Evolutionary conservation across 2,797 vertebrate genomes (phyloP), one percentile per base, ranked within the genome.

Genomic region (Ctenosaura bakeri): DNA sequence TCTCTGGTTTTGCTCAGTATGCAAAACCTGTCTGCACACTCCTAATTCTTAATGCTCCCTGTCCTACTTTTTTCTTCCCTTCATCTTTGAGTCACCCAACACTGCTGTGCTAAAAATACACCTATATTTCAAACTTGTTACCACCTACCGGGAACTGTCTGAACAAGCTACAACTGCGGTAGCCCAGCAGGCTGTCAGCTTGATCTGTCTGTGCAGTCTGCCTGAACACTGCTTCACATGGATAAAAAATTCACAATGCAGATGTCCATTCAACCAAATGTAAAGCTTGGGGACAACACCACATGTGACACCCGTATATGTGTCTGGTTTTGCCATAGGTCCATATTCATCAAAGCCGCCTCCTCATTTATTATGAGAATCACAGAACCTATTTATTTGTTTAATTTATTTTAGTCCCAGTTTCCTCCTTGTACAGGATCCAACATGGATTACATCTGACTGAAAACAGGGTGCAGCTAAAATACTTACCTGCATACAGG

Each of bases 91-190:
- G 90, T 95, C 91, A 88, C 76, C 86, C 91, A 92, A 59, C 91
- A 85, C 0, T 83, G 84, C 94, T 94, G 87, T 79, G 90, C 93
- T 93, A 87, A 95, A 96, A 96, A 96, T 95, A 95, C 86, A 24
- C 76, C 0, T 3, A 74, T 86, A 76, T 93, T 90, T 94, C 88
- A 77, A 86, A 85, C 84, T 5, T 80, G 86, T 89, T n/a, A 46
- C 76, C 83, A 90, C 92, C 95, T 93, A 89, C 91, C 94, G 94
- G 35, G 92, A 94, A 7, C 69, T 0, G 59, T 93, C 93, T 91
- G 90, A 93, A 92, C 0, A 59, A 91, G 90, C 85, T 76, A n/a
- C 32, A 38, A 2, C 64, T 56, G 38, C 62, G 59, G 18, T 14
- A 38, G 3, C 69, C 79, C 73, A 90, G 74, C 20, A 59, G 89